Evolutionary conservation across 2,797 vertebrate genomes (phyloP).

Genomic region (Argentina silus): DNA sequence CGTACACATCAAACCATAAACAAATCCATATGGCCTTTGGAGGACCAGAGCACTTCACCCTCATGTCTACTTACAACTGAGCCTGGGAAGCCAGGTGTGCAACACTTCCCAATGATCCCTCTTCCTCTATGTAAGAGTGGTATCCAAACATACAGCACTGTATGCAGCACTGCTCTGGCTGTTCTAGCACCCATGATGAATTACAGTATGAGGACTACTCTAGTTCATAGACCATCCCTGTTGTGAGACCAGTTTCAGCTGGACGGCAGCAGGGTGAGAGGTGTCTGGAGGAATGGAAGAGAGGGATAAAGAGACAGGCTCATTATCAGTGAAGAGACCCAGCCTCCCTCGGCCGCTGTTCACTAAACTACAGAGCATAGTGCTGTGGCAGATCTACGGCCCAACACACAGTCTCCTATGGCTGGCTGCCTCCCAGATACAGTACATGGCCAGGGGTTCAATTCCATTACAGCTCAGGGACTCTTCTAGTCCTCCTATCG

Average conservation of each 20-base stretch:
- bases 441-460: constrained; percentile 34
- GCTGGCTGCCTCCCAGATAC: neutral
- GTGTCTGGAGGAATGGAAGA: neutral
- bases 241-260: neutral
- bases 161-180: neutral
- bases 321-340: constrained; percentile 33
- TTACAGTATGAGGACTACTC: neutral
- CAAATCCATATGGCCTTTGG: constrained; percentile 67
- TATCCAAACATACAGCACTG: neutral
- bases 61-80: constrained; percentile 7
- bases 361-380: neutral
- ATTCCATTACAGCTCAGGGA: constrained; percentile 35
- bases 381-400: neutral
- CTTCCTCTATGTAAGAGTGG: neutral
- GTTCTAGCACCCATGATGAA: neutral
- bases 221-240: neutral
- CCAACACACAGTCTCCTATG: neutral
- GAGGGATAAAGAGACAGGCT: constrained; percentile 18
- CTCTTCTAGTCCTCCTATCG: constrained; percentile 33
- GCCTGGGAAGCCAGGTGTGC: neutral
- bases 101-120: neutral
- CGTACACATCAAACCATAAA: constrained; percentile 53
- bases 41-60: constrained; percentile 55
- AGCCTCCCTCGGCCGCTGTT: constrained; percentile 12
- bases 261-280: neutral